These are phyloP conservation scores for Aspidiotus rigidus DNA, from an alignment of 2,888 invertebrate species.

Conservation along the genomic window DNA sequence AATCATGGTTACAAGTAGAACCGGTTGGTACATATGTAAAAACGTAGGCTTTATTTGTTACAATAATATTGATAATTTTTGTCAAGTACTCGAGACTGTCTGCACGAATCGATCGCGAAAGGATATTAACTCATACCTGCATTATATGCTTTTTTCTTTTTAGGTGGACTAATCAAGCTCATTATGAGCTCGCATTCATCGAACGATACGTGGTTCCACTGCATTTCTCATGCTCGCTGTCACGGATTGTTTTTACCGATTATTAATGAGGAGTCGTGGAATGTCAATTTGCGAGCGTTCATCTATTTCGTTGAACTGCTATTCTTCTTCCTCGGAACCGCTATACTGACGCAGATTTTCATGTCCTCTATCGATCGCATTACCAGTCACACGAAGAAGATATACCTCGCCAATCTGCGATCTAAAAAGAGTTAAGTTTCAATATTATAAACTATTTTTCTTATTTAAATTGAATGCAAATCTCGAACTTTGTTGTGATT, in stretches of 20 bases:
- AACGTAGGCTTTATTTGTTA: too few relatives aligned
- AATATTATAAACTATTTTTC: not conserved
- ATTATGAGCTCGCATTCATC: too few relatives aligned
- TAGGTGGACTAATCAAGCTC: too few relatives aligned
- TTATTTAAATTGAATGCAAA: too few relatives aligned
- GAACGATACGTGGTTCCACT: constrained; percentile 7
- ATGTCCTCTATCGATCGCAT: constrained; percentile 99
- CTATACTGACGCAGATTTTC: constrained; percentile 96
- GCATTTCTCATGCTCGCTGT: constrained; percentile 47
- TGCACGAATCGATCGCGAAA: too few relatives aligned
- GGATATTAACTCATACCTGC: too few relatives aligned
- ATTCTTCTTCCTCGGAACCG: constrained; percentile 96
- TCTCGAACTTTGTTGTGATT: too few relatives aligned
- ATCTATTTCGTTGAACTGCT: constrained; percentile 81
- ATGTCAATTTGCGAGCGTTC: constrained; percentile 72
- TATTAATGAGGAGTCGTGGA: constrained; percentile 57
- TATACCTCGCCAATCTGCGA: constrained; percentile 54
- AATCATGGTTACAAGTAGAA: too few relatives aligned
- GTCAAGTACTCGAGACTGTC: too few relatives aligned
- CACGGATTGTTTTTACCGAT: constrained; percentile 78
- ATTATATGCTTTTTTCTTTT: too few relatives aligned
- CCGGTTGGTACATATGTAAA: too few relatives aligned
- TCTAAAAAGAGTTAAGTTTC: constrained; percentile 11
- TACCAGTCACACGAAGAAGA: constrained; percentile 93
- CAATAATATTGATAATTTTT: too few relatives aligned